Conservation (phyloP, 1,140 invertebrate genomes). For the Pomacea maculata region DNA sequence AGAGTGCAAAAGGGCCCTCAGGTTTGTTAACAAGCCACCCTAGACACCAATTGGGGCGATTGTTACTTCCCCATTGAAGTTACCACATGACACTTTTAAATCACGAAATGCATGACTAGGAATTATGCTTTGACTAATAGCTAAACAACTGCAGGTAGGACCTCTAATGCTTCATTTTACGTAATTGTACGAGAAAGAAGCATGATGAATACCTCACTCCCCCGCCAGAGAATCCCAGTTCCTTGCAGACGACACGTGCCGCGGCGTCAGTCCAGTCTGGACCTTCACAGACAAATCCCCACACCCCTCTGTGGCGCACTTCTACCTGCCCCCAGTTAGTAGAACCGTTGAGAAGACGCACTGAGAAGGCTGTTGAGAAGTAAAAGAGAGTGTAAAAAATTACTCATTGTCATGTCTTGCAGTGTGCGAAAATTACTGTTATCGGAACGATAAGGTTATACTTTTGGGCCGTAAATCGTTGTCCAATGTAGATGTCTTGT, state of each 20-base stretch:
- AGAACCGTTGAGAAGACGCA: conserved; percentile 34
- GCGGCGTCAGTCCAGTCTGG: conserved; percentile 48
- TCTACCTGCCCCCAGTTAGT: conserved; percentile 39
- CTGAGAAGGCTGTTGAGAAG: conserved; percentile 37
- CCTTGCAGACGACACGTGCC: conserved; percentile 41
- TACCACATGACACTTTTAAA: too few relatives aligned
- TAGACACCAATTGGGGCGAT: too few relatives aligned
- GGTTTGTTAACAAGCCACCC: too few relatives aligned
- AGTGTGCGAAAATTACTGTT: neutral
- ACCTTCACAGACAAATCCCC: conserved; percentile 46
- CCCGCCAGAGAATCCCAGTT: conserved; percentile 30
- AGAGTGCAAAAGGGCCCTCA: too few relatives aligned
- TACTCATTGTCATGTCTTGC: too few relatives aligned
- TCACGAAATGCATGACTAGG: too few relatives aligned
- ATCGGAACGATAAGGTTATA: neutral
- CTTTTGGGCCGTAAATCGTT: neutral
- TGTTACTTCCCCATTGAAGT: too few relatives aligned
- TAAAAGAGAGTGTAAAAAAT: too few relatives aligned
- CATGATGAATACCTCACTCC: conserved; percentile 4
- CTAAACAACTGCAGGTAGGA: too few relatives aligned
- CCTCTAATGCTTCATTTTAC: neutral
- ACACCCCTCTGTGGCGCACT: conserved; percentile 36
- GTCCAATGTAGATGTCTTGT: neutral
- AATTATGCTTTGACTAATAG: too few relatives aligned
- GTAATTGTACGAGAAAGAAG: neutral